These are phyloP conservation scores for Ophiothrix spiculata DNA, from an alignment of 35 echinoderm and acorn worm genomes.

Conservation along the genomic window DNA sequence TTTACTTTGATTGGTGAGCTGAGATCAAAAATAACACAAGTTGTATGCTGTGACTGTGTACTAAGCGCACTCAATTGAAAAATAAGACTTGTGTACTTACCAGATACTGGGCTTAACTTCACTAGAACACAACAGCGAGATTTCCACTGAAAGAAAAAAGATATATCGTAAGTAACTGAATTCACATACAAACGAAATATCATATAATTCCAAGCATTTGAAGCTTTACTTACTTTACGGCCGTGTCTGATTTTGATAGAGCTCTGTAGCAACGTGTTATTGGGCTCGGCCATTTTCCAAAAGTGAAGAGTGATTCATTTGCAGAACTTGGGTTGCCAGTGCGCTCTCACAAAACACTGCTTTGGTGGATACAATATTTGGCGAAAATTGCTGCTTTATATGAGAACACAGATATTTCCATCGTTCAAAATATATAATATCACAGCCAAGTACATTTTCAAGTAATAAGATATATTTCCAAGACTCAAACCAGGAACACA, in stretches of 20 bases:
- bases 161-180: not conserved
- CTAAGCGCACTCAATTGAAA: not conserved
- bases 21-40: not conserved
- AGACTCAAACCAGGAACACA: not conserved
- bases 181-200: not conserved
- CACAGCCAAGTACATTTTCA: not conserved
- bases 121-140: slow-evolving; percentile 58
- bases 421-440: not conserved
- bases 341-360: not conserved
- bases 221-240: slow-evolving; percentile 50
- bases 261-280: slow-evolving; percentile 64
- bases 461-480: not conserved
- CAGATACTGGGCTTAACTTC: slow-evolving; percentile 67
- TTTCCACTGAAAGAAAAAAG: slow-evolving; percentile 60
- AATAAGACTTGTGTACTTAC: slow-evolving; percentile 32
- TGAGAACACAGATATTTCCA: too few relatives aligned
- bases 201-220: not conserved
- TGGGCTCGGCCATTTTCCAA: slow-evolving; percentile 61
- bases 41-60: not conserved
- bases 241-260: slow-evolving; percentile 66
- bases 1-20: not conserved
- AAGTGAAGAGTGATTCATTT: slow-evolving; percentile 5
- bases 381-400: not conserved
- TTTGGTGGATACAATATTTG: not conserved
- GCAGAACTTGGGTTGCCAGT: not conserved